These are phyloP conservation scores for Drosophila murphyi DNA, from an alignment of 1,140 invertebrate genomes.

Conservation along the genomic window DNA sequence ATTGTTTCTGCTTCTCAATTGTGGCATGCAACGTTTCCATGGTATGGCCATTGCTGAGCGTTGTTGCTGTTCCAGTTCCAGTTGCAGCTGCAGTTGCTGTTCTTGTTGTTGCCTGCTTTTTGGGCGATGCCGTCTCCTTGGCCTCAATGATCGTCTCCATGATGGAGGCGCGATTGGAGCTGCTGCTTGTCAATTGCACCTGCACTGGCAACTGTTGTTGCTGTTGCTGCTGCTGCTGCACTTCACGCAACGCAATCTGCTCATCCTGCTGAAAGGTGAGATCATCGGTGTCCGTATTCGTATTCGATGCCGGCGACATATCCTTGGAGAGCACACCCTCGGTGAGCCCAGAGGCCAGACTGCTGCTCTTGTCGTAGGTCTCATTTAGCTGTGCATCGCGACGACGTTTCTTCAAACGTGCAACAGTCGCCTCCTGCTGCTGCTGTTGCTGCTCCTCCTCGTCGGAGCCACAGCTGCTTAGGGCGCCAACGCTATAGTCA, in stretches of 20 bases:
- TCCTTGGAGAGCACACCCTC: constrained; percentile 83
- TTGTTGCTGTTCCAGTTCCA: not conserved
- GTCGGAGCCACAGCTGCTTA: constrained; percentile 74
- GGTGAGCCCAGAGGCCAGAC: constrained; percentile 71
- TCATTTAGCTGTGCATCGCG: constrained; percentile 80
- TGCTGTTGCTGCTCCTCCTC: constrained; percentile 62
- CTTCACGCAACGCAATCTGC: constrained; percentile 65
- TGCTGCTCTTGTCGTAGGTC: constrained; percentile 83
- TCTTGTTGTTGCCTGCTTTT: constrained; percentile 53
- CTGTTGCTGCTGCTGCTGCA: constrained; percentile 40
- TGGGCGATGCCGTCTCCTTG: constrained; percentile 81
- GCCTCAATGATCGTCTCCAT: constrained; percentile 84
- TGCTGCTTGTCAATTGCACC: constrained; percentile 46
- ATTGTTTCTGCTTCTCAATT: constrained; percentile 83
- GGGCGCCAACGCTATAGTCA: constrained; percentile 71
- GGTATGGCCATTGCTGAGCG: constrained; percentile 62
- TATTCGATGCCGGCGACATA: constrained; percentile 75
- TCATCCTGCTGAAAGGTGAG: constrained; percentile 84
- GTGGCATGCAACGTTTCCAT: constrained; percentile 83
- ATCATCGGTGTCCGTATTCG: constrained; percentile 84
- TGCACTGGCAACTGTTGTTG: constrained; percentile 15
- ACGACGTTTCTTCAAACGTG: constrained; percentile 66
- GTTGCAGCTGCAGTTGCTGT: constrained; percentile 6
- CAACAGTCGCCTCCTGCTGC: constrained; percentile 24
- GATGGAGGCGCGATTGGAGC: constrained; percentile 67